Evolutionary conservation across 1,140 invertebrate genomes (phyloP).

Genomic region (Laupala kohalensis): DNA sequence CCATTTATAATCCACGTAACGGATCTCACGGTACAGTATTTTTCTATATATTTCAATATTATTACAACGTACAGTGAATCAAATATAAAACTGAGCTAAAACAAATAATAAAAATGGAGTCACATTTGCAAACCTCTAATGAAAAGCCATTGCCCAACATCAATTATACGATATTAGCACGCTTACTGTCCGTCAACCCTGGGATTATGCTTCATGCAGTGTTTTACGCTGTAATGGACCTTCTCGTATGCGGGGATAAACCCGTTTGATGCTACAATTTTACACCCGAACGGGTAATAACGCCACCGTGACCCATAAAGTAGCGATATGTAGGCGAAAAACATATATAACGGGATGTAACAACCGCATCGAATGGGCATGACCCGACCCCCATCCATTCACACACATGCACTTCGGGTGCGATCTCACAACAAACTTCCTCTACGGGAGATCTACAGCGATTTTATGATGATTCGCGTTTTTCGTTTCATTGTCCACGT

Average conservation of each 20-base stretch:
- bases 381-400: background rate
- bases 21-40: no score
- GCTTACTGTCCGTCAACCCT: background rate
- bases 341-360: background rate
- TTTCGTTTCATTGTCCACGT: no score
- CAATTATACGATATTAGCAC: background rate
- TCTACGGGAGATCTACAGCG: no score
- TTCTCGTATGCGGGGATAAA: background rate
- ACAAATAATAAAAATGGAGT: background rate
- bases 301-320: background rate
- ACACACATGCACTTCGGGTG: no score
- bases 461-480: no score
- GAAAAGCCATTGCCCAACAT: background rate
- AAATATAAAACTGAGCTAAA: no score
- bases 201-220: background rate
- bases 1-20: no score
- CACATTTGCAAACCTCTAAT: background rate
- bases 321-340: background rate
- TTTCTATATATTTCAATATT: no score
- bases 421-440: no score
- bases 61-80: no score
- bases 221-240: background rate
- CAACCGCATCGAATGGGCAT: background rate
- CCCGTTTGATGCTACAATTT: background rate
- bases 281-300: background rate